A percentile compares a stretch with the other conserved stretches of the same genome.
Evolutionary conservation across 2,113 vertebrate species (phyloP).

Genomic region (Rutilus rutilus): DNA sequence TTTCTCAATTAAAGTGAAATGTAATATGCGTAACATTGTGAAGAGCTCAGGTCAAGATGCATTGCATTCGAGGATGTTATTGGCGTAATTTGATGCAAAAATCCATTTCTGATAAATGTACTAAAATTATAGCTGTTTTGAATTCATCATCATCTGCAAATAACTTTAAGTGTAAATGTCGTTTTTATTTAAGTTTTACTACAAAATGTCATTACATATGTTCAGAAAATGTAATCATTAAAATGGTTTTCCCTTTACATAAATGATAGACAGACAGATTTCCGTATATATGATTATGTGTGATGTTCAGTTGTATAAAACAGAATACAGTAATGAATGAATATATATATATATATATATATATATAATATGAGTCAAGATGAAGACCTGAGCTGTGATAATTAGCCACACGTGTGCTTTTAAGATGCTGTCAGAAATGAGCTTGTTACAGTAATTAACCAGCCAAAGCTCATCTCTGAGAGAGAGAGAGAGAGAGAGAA

Average conservation of each 20-base stretch:
- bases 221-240: no score
- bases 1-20: not conserved
- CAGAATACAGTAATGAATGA: not conserved
- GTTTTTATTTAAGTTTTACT: not conserved
- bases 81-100: not conserved
- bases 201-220: no score
- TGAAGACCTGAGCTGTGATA: conserved; percentile 9
- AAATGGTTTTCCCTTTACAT: not conserved
- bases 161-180: not conserved
- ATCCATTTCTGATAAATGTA: not conserved
- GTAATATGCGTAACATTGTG: not conserved
- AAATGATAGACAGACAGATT: no score
- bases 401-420: conserved; percentile 37
- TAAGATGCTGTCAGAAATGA: conserved; percentile 34
- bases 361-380: not conserved
- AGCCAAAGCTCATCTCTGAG: conserved; percentile 3
- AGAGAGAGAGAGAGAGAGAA: no score
- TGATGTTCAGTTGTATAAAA: not conserved
- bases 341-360: not conserved
- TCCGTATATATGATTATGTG: not conserved
- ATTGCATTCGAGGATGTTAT: not conserved
- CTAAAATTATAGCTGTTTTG: not conserved
- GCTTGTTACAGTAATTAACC: conserved; percentile 45
- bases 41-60: not conserved
- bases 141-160: not conserved